Conservation (phyloP, 2,888 invertebrate species). For the Philereme transversata region DNA sequence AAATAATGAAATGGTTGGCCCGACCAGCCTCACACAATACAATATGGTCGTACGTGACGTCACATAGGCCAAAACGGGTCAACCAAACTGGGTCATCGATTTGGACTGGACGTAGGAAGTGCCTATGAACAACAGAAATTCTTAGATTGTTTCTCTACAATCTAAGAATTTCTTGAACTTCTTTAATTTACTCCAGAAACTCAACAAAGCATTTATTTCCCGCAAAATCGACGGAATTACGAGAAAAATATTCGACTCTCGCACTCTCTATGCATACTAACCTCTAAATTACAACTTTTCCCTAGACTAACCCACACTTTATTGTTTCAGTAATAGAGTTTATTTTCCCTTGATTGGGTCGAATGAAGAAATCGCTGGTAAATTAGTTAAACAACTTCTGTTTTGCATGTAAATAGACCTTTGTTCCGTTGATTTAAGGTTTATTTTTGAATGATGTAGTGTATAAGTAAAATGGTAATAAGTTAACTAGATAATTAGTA, state of each 20-base stretch:
- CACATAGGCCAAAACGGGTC: too few species aligned
- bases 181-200: constrained; percentile 9
- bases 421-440: background rate
- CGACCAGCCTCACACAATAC: too few species aligned
- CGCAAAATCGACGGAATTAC: constrained; percentile 50
- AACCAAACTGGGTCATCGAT: too few species aligned
- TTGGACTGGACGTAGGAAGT: too few species aligned
- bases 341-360: constrained; percentile 1
- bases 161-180: too few species aligned
- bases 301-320: constrained; percentile 4
- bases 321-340: background rate
- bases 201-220: constrained; percentile 32
- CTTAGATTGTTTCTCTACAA: too few species aligned
- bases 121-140: too few species aligned
- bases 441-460: constrained; percentile 19
- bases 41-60: too few species aligned
- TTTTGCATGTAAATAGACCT: constrained; percentile 8
- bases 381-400: constrained; percentile 28
- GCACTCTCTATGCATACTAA: constrained; percentile 48
- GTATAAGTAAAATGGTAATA: constrained; percentile 20
- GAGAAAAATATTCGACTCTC: constrained; percentile 50
- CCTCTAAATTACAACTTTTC: constrained; percentile 33
- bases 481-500: constrained; percentile 52
- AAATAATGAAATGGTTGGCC: too few species aligned
- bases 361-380: constrained; percentile 6